Evolutionary conservation across 2,888 invertebrate genomes (phyloP), one percentile per base, ranked within the genome.

Genomic region (Lomographa bimaculata): DNA sequence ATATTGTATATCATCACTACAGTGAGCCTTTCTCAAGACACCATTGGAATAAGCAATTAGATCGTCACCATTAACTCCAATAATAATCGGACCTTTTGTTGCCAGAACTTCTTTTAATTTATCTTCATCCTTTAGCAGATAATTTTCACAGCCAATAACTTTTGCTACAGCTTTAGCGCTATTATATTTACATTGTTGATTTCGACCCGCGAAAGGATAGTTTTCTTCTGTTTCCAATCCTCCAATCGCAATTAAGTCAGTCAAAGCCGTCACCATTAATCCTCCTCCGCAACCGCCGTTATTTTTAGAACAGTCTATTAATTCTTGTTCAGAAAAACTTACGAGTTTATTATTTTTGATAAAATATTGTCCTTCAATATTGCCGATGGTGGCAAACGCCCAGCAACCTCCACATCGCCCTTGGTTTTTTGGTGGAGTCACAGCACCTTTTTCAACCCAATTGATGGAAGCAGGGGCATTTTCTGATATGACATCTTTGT

Each of bases 291-390:
- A 40, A 3, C 20, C 39, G 0, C 0, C 0, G 5, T 10, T 6
- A 4, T 8, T 7, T 4, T 7, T 8, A 2, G 26, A 17, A 19
- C 46, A 46, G 20, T 46, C 41, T 7, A 46, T 10, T 5, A 41
- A 5, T 11, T 42, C 14, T 7, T 42, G 46, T 10, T 32, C 46
- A 6, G 46, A 46, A 3, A 46, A 25, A n/a, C 16, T 24, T n/a
- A 26, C 5, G 2, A 24, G 7, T 8, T 27, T 7, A 0, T 35
- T 23, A 9, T 32, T 6, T 10, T 32, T 32, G 1, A 39, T 24
- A 2, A 10, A 19, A 4, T 42, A 32, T 14, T 35, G 32, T 3
- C 35, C 27, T 36, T 46, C 42, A 1, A 39, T 25, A 6, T 12
- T 35, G 4, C 27, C 42, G 7, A 11, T 32, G 2, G 34, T 19